Evolutionary conservation across 2,797 vertebrate genomes (phyloP), one percentile per base, ranked within the genome.

Genomic region (Amazonetta brasiliensis): DNA sequence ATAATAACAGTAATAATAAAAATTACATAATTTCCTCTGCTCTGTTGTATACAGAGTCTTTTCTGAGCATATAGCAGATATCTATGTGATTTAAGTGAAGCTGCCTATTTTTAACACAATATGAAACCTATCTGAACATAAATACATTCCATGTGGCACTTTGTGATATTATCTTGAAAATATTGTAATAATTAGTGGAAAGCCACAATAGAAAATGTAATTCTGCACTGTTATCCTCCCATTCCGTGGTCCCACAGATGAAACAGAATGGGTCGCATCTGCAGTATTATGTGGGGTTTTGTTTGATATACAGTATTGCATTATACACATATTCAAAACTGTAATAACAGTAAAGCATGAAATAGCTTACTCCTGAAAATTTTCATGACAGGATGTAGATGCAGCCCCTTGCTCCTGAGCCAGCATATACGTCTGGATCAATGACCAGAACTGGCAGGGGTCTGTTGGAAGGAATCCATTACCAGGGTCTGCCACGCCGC

Each of bases 101-200:
- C 48, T 87, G 73, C 83, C 80, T 92, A 67, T 96, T 96, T 96
- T 97, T 95, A 96, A 95, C 79, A 93, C 46, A 93, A 84, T 78
- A 95, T 81, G 56, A 97, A 97, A 95, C 90, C 54, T 73, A 84
- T 97, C 87, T 90, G 94, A 96, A 94, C 95, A 95, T 92, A 95
- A 97, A 97, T 88, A 86, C 88, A 92, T 95, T 97, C 72, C 6
- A 16, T 83, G 83, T 96, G 87, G 73, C 66, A 83, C 39, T 96
- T 44, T 21, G 62, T 77, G 85, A 73, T 87, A 94, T 30, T 87
- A 59, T 89, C 78, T 95, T 97, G 94, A 95, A 97, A 97, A 84
- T 87, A 94, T 64, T 96, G 87, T 83, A 96, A 95, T 96, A 94
- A 95, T 97, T 97, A 97, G 79, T 68, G 81, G 16, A 5, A 16